A percentile compares a stretch with the other conserved stretches of the same genome.
Evolutionary conservation across 2,888 invertebrate species (phyloP).

Genomic region (Cryptocheilus praepositus): DNA sequence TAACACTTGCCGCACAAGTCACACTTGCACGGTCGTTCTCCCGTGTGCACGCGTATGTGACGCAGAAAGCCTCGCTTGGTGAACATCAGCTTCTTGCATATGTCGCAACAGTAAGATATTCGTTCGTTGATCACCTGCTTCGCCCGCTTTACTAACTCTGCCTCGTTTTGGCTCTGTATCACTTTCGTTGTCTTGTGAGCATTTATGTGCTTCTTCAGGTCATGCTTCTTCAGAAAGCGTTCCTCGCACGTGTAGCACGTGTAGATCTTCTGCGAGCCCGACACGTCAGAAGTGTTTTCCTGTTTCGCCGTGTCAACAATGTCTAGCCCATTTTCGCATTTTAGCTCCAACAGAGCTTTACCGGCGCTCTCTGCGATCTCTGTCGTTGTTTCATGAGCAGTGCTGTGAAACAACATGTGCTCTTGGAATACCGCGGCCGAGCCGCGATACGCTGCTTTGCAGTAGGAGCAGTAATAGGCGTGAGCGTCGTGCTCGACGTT

Average conservation of each 20-base stretch:
- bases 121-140: constrained; percentile 58
- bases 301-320: neutral
- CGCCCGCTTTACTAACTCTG: constrained; percentile 59
- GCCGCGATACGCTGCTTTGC: constrained; percentile 43
- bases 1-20: constrained; percentile 64
- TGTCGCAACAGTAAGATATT: constrained; percentile 71
- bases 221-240: constrained; percentile 29
- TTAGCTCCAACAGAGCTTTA: neutral
- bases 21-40: constrained; percentile 75
- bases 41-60: constrained; percentile 76
- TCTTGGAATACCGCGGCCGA: constrained; percentile 35
- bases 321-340: neutral
- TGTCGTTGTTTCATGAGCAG: no score
- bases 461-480: constrained; percentile 47
- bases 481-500: constrained; percentile 38
- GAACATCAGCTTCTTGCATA: constrained; percentile 73
- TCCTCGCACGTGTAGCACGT: constrained; percentile 30
- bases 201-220: constrained; percentile 34
- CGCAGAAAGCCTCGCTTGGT: constrained; percentile 72
- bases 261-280: neutral
- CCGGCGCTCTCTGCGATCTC: neutral
- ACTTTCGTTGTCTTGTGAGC: neutral
- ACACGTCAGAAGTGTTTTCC: neutral
- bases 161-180: constrained; percentile 45
- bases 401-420: constrained; percentile 38